phyloP scores from a whole-genome alignment of 53 echinoderm and acorn worm genomes.

The Paracentrotus lividus region DNA sequence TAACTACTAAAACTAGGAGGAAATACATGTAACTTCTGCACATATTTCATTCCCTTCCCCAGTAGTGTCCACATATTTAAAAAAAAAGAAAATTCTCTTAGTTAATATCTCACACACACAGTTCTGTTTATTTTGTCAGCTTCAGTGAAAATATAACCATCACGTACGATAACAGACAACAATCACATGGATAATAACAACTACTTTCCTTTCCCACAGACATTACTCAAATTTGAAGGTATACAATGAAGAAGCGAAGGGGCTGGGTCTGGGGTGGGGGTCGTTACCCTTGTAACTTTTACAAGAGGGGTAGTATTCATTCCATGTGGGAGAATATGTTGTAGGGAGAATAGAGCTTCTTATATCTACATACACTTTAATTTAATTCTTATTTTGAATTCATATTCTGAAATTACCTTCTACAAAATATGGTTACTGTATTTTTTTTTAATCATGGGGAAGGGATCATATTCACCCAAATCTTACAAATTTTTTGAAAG shows the following conservation, averaged over 20 bases:
- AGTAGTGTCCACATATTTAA: background rate
- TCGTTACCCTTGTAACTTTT: background rate
- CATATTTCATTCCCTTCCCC: background rate
- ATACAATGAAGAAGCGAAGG: constrained; percentile 12
- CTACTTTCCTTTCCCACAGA: constrained; percentile 23
- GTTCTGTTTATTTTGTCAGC: constrained; percentile 51
- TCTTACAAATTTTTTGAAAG: too few relatives aligned
- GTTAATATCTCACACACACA: constrained; percentile 55
- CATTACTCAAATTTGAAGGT: constrained; percentile 15
- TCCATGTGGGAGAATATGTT: too few relatives aligned
- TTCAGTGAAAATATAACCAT: constrained; percentile 61
- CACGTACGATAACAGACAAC: constrained; percentile 70
- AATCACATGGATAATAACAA: constrained; percentile 3
- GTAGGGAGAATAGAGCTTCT: too few relatives aligned
- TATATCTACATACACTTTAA: too few relatives aligned
- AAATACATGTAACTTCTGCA: background rate
- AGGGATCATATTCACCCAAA: too few relatives aligned
- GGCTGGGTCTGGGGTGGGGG: background rate
- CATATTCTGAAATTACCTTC: too few relatives aligned
- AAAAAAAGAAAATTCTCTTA: background rate
- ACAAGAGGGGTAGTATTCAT: too few relatives aligned
- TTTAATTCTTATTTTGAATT: too few relatives aligned
- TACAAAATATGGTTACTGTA: too few relatives aligned
- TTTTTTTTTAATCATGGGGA: too few relatives aligned
- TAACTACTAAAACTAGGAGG: background rate